These are phyloP conservation scores for Eonycteris spelaea DNA, from an alignment of 2,113 vertebrate species.

Conservation along the genomic window DNA sequence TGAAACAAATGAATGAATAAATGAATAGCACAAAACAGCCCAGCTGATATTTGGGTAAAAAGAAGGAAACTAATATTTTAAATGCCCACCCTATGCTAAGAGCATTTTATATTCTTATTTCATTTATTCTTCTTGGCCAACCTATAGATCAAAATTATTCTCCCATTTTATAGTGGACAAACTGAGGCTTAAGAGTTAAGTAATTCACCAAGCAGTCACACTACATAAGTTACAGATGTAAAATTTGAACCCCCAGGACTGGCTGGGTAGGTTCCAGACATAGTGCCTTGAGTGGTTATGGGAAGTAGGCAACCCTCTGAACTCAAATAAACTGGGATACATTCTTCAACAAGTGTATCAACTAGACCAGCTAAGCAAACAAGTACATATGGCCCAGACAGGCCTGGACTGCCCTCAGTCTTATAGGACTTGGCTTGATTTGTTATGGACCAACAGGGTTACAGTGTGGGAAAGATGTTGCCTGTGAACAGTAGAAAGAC, in stretches of 20 bases:
- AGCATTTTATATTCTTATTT: neutral
- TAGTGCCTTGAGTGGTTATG: neutral
- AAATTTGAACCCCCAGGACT: neutral
- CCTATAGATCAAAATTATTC: neutral
- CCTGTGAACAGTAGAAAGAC: neutral
- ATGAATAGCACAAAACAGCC: neutral
- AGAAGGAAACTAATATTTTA: neutral
- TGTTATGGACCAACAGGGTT: neutral
- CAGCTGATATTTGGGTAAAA: neutral
- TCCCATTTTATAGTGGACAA: neutral
- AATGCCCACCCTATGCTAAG: neutral
- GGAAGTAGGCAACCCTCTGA: neutral
- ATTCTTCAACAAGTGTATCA: neutral
- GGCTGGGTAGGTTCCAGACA: neutral
- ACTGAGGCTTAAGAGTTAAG: neutral
- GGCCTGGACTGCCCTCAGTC: neutral
- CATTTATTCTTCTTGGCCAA: neutral
- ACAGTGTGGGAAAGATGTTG: neutral
- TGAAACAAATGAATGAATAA: neutral
- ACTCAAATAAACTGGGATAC: neutral
- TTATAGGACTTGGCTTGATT: neutral
- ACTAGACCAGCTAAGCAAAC: neutral
- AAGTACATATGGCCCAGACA: neutral
- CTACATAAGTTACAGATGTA: neutral
- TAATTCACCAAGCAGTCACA: neutral